Conservation (phyloP, 2,113 vertebrate genomes). For the Mesoclemmys tuberculata region DNA sequence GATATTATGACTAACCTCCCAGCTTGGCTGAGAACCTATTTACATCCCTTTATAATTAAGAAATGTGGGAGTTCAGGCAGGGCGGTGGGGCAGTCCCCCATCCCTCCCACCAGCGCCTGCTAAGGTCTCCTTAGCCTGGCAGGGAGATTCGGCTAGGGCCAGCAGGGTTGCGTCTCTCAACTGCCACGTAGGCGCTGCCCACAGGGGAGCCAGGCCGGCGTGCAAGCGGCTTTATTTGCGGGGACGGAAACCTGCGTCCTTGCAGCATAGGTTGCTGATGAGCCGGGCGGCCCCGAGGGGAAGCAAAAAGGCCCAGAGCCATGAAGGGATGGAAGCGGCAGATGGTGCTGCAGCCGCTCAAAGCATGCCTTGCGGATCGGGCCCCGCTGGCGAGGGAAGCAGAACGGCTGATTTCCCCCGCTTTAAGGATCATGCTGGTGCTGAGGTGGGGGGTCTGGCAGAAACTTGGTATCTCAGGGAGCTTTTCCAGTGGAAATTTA, state of each 20-base stretch:
- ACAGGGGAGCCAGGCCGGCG: neutral
- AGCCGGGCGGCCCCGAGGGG: neutral
- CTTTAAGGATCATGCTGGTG: neutral
- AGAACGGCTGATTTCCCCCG: too few relatives aligned
- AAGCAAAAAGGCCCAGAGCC: neutral
- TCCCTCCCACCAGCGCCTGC: rapidly evolving
- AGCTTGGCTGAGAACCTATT: neutral
- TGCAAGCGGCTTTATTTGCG: neutral
- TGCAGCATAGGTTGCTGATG: neutral
- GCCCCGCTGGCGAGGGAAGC: too few relatives aligned
- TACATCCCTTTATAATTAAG: neutral
- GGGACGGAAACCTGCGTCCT: neutral
- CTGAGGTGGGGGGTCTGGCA: neutral
- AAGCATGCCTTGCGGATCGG: neutral
- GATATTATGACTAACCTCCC: neutral
- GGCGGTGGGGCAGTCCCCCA: neutral
- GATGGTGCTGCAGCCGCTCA: rapidly evolving
- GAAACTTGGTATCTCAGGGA: neutral
- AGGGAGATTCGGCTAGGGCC: neutral
- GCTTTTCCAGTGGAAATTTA: neutral
- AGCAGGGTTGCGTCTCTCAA: neutral
- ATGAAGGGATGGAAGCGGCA: neutral
- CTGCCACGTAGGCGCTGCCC: neutral
- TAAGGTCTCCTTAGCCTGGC: neutral
- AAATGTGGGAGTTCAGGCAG: rapidly evolving